A percentile compares a stretch with the other conserved stretches of the same genome.
These are phyloP conservation scores for Metalampra italica DNA, from an alignment of 2,888 invertebrate genomes.

Conservation along the genomic window DNA sequence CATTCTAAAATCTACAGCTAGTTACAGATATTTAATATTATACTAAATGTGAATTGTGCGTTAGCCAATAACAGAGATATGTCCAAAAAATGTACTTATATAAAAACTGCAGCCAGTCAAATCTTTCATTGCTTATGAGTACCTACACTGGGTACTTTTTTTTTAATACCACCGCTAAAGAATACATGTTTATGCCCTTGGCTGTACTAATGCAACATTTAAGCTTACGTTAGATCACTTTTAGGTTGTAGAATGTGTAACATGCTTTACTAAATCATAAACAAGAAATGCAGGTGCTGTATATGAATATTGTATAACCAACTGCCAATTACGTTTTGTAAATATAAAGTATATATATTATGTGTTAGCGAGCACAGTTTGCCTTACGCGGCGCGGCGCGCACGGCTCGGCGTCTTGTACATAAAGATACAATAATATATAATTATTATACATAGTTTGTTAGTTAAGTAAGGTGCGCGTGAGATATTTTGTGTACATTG, in stretches of 20 bases:
- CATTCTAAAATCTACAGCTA: too few species aligned
- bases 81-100: too few species aligned
- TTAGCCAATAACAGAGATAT: too few species aligned
- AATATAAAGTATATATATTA: constrained; percentile 60
- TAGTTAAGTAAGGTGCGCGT: constrained; percentile 70
- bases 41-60: too few species aligned
- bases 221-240: constrained; percentile 30
- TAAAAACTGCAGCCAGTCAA: too few species aligned
- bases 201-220: constrained; percentile 25
- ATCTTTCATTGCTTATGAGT: too few species aligned
- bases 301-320: constrained; percentile 43
- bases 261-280: constrained; percentile 62
- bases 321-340: constrained; percentile 69
- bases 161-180: too few species aligned
- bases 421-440: constrained; percentile 68
- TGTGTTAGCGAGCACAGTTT: constrained; percentile 57
- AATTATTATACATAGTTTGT: constrained; percentile 68
- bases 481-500: constrained; percentile 54
- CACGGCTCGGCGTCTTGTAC: constrained; percentile 61
- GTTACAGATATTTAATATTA: too few species aligned
- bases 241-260: constrained; percentile 49
- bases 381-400: constrained; percentile 61
- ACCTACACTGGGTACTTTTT: too few species aligned
- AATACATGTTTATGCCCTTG: too few species aligned
- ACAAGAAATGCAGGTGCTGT: constrained; percentile 58